Conservation (phyloP, 2,888 invertebrate species). For the Syrphus vitripennis region DNA sequence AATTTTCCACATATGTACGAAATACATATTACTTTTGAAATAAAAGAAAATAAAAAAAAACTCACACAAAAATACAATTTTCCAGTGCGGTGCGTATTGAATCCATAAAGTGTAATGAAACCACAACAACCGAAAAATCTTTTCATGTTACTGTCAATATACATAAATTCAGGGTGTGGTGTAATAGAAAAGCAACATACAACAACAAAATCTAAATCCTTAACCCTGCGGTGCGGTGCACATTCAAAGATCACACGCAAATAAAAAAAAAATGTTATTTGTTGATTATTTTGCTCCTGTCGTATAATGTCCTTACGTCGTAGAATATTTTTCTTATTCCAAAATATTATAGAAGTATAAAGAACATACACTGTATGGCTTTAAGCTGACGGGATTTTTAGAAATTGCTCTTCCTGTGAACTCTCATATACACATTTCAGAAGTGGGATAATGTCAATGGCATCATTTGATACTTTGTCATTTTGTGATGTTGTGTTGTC, state of each 20-base stretch:
- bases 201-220: slow-evolving; percentile 30
- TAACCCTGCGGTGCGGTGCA: slow-evolving; percentile 23
- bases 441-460: slow-evolving; percentile 28
- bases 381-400: slow-evolving; percentile 5
- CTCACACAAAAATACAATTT: not conserved
- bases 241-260: not conserved
- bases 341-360: not conserved
- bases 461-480: slow-evolving; percentile 17
- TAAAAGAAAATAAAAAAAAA: not conserved
- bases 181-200: not conserved
- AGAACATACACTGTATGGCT: not conserved
- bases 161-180: slow-evolving; percentile 1
- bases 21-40: not conserved
- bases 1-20: not conserved
- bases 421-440: not conserved
- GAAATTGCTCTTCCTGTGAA: slow-evolving; percentile 14
- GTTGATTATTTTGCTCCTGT: slow-evolving; percentile 3
- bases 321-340: not conserved
- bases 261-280: slow-evolving; percentile 2
- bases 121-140: slow-evolving; percentile 42
- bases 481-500: slow-evolving; percentile 3
- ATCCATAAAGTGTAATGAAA: slow-evolving; percentile 34
- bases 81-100: slow-evolving; percentile 7
- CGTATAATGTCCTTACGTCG: not conserved
- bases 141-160: not conserved